Percentiles rank a stretch among this genome's conserved stretches.
Evolutionary conservation across 2,888 invertebrate genomes (phyloP).

Genomic region (Dorcus parallelipipedus): DNA sequence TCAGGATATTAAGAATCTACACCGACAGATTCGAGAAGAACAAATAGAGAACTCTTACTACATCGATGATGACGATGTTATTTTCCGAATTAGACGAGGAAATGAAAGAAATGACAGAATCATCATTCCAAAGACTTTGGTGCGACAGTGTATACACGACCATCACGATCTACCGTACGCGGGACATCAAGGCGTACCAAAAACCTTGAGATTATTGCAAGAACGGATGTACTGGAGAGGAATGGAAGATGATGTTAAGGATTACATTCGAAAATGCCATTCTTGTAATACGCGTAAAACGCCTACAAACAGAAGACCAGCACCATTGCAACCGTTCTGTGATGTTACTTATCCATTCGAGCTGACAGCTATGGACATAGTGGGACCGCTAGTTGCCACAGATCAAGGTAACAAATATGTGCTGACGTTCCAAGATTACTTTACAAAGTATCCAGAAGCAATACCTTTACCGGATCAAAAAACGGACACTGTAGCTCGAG

Average conservation of each 20-base stretch:
- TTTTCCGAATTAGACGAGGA: constrained; percentile 5
- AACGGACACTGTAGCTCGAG: constrained; percentile 16
- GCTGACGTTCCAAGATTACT: constrained; percentile 26
- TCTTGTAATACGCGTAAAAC: constrained; percentile 31
- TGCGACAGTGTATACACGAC: constrained; percentile 13
- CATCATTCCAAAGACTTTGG: constrained; percentile 13
- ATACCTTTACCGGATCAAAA: constrained; percentile 31
- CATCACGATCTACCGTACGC: constrained; percentile 26
- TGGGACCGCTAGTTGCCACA: constrained; percentile 29
- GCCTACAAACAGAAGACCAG: constrained; percentile 21
- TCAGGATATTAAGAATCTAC: no score
- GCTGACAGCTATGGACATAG: constrained; percentile 30
- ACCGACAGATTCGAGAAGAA: no score
- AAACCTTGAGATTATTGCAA: background rate
- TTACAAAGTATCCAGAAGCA: constrained; percentile 30
- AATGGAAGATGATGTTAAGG: constrained; percentile 25
- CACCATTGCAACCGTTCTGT: constrained; percentile 25
- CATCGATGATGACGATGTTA: constrained; percentile 11
- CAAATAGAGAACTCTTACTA: constrained; percentile 4
- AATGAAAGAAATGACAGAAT: constrained; percentile 11
- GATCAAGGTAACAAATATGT: constrained; percentile 29
- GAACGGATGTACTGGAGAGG: constrained; percentile 29
- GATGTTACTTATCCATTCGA: constrained; percentile 23
- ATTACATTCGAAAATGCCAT: constrained; percentile 26
- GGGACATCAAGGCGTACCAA: constrained; percentile 34